A percentile compares a stretch with the other conserved stretches of the same genome.
phyloP scores from a whole-genome alignment of 1,140 invertebrate genomes.

The Penaeus indicus region DNA sequence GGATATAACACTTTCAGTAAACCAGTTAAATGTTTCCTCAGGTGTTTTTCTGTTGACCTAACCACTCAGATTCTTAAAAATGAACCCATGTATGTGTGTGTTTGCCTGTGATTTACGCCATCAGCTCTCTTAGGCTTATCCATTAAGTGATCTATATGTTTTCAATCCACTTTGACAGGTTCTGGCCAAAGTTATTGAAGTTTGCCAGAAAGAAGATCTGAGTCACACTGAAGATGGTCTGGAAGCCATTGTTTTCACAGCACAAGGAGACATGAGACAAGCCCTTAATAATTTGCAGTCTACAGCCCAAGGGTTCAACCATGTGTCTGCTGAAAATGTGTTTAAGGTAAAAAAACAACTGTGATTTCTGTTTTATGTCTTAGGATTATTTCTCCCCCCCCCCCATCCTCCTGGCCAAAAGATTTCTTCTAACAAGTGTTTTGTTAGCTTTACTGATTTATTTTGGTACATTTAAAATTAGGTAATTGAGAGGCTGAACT shows the following conservation, averaged over 20 bases:
- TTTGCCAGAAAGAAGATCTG: constrained; percentile 83
- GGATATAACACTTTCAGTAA: too few species aligned
- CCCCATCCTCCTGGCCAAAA: too few species aligned
- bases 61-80: too few species aligned
- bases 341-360: constrained; percentile 81
- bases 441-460: too few species aligned
- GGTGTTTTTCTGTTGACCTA: too few species aligned
- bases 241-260: constrained; percentile 97
- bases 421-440: too few species aligned
- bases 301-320: constrained; percentile 93
- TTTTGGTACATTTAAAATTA: too few species aligned
- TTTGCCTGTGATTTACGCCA: too few species aligned
- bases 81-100: too few species aligned
- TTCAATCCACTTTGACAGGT: constrained; percentile 73
- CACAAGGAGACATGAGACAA: constrained; percentile 98
- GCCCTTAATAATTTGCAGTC: constrained; percentile 99
- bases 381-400: not conserved
- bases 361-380: not conserved
- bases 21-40: too few species aligned
- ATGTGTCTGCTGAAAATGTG: constrained; percentile 95
- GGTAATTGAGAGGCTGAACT: too few species aligned
- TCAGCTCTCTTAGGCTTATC: too few species aligned
- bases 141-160: not conserved
- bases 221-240: constrained; percentile 94
- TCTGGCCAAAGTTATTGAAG: constrained; percentile 82